Evolutionary conservation across 2,113 vertebrate species (phyloP).

Genomic region (Lonchura striata): DNA sequence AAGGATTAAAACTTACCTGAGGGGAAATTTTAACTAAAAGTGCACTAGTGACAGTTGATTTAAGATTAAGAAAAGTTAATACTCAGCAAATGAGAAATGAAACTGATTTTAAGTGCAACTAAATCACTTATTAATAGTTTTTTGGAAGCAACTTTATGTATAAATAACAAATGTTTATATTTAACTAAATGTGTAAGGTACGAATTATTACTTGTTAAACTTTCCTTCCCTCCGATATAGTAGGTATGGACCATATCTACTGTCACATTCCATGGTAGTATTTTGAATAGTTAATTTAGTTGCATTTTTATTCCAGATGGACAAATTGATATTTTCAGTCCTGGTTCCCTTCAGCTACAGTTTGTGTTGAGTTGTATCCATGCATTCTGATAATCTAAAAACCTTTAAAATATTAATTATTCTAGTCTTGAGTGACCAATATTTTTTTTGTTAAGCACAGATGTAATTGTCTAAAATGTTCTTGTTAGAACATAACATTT

Average conservation of each 20-base stretch:
- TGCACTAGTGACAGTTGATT: constrained; percentile 75
- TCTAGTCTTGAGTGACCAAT: constrained; percentile 81
- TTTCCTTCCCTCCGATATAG: constrained; percentile 68
- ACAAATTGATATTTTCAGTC: constrained; percentile 74
- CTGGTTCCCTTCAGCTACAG: constrained; percentile 72
- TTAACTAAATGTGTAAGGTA: constrained; percentile 86
- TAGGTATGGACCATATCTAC: constrained; percentile 73
- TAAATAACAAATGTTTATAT: constrained; percentile 89
- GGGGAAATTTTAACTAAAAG: constrained; percentile 82
- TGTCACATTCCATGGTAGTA: constrained; percentile 79
- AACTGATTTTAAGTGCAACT: constrained; percentile 80
- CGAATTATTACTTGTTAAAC: constrained; percentile 78
- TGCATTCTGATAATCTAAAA: constrained; percentile 80
- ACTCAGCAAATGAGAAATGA: constrained; percentile 70
- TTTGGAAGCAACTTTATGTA: constrained; percentile 83
- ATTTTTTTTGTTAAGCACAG: constrained; percentile 82
- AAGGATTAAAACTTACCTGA: constrained; percentile 78
- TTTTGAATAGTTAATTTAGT: constrained; percentile 77
- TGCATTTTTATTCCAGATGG: constrained; percentile 71
- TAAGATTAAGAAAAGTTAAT: constrained; percentile 80
- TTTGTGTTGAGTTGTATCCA: constrained; percentile 78
- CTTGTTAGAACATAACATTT: constrained; percentile 79
- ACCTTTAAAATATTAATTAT: constrained; percentile 76
- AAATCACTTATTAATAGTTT: constrained; percentile 86
- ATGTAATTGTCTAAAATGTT: constrained; percentile 81